Base-by-base conservation (phyloP, 2,113 vertebrate species). In the Petromus typicus region DNA sequence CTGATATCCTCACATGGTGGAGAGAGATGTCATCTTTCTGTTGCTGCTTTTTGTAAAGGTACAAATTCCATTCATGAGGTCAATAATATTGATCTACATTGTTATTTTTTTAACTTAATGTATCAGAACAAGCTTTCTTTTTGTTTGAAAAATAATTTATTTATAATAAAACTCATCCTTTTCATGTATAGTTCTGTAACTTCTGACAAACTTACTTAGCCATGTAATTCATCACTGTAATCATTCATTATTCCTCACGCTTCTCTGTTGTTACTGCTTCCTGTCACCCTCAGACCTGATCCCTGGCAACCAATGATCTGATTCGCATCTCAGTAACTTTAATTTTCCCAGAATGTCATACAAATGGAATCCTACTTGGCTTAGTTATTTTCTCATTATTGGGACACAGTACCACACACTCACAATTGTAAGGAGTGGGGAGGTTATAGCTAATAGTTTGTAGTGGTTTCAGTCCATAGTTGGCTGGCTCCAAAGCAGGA, bases 341-440 rank as follows among this genome's bases (percentile, higher is more conserved):
- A 45, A 45, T 86, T 90, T 96, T 80, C 86, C 25, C 66, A 93
- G 40, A 85, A 61, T 92, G 12, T 79, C 84, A 73, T 51, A 48
- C 43, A 87, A 78, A 94, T 17, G 43, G 88, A 93, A 64, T 25
- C 56, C n/a, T 20, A 64, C 40, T 43, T 71, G 69, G 10, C 37
- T 71, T 71, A 40, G 67, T 40, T 71, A 40, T 20, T 40, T 40
- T 71, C 67, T 40, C 22, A 9, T 43, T 71, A 37, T 37, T 71
- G 69, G 69, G 37, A 71, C 20, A 43, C 69, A 40, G 5, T 40
- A 25, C 37, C 22, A 37, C 2, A 11, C 22, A 25, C 37, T 37
- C 69, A 71, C 69, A 71, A 40, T 37, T 71, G 37, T 71, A 40
- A 71, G 67, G 22, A 25, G 22, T 20, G 40, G 11, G 40, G 69